A percentile compares a stretch with the other conserved stretches of the same genome.
Conservation (phyloP, 2,888 invertebrate species). For the Arctia plantaginis region DNA sequence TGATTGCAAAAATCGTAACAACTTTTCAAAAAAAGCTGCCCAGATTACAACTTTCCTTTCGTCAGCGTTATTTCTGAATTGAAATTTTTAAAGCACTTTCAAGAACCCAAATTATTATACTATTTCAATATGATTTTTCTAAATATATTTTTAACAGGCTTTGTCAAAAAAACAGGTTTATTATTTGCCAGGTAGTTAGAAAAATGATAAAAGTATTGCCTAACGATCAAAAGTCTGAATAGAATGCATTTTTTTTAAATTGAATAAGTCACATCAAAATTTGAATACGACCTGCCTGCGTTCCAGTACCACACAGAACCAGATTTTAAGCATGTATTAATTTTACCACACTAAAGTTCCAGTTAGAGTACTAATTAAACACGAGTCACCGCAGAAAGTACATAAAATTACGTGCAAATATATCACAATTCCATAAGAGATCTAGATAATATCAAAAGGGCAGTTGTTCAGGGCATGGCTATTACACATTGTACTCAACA, state of each 20-base stretch:
- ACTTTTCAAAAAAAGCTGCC: background rate
- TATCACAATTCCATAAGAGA: constrained; percentile 18
- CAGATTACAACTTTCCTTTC: background rate
- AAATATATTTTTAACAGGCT: too few relatives aligned
- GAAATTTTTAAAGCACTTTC: too few relatives aligned
- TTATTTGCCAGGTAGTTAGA: too few relatives aligned
- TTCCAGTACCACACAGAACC: too few relatives aligned
- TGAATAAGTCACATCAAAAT: too few relatives aligned
- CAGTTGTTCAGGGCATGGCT: constrained; percentile 50
- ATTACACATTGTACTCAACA: constrained; percentile 34
- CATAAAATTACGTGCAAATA: background rate
- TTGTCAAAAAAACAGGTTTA: too few relatives aligned
- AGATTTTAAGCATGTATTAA: background rate
- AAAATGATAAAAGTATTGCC: too few relatives aligned
- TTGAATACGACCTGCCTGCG: too few relatives aligned
- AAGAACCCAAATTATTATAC: too few relatives aligned
- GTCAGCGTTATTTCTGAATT: background rate
- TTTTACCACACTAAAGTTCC: background rate
- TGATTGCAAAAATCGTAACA: background rate
- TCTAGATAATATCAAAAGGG: constrained; percentile 46
- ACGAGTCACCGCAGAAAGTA: background rate
- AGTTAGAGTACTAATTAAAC: background rate
- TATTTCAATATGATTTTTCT: too few relatives aligned
- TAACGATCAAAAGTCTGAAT: too few relatives aligned
- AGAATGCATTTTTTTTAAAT: too few relatives aligned